Base-by-base conservation (phyloP, 2,797 vertebrate genomes). In the Betta splendens region DNA sequence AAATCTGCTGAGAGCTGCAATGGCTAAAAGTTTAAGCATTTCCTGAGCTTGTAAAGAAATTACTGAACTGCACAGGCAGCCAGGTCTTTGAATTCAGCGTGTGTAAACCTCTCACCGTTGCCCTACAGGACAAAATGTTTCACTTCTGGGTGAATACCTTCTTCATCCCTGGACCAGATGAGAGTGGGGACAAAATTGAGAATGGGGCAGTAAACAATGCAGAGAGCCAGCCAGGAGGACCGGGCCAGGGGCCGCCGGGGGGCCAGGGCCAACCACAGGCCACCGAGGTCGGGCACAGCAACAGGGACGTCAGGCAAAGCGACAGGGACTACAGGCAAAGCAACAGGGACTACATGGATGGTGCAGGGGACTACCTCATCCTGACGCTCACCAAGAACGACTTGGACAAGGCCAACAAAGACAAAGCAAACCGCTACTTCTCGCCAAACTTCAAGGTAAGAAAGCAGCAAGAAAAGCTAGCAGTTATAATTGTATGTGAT, bases 91-190 rank as follows among this genome's bases (percentile, higher is more conserved):
- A 29, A 7, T 6, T 29, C 28, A 9, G 9, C 46, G 38, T 31
- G 13, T 12, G 10, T 31, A 31, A 31, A 31, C 20, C 4, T 10
- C 20, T 62, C 23, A 33, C 18, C 29, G 58, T 26, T 38, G n/a
- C 10, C 20, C 15, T 43, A 28, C 84, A 98, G 96, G 97, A 99
- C 79, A 98, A 99, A 92, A 99, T 99, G 97, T 99, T 99, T 90
- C 97, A 99, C 90, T 99, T 99, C 84, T 99, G 97, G 97, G 94
- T 99, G 86, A 99, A 99, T 91, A 99, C 97, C 12, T 99, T 98
- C 91, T 99, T 99, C 92, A 97, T 98, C 82, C 95, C 94, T 81
- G 95, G 95, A 91, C 95, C 96, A 80, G 90, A 95, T 92, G 93
- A 94, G 91, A 75, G 74, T 79, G 93, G 81, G 86, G 95, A 96